Evolutionary conservation across 1,140 invertebrate genomes (phyloP), one percentile per base, ranked within the genome.

Genomic region (Pararge aegeria): DNA sequence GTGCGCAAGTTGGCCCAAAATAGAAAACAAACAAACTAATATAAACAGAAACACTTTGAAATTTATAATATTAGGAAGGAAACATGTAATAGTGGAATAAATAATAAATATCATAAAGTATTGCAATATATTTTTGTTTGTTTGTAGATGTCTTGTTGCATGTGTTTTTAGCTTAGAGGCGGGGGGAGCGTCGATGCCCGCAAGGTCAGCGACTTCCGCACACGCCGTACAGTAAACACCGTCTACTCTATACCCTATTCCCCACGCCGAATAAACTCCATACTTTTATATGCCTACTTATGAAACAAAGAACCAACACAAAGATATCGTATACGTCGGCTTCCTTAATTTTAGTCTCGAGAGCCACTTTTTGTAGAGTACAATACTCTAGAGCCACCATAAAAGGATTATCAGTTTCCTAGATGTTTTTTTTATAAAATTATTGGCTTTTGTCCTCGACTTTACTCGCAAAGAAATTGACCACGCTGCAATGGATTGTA

Each of bases 131-230:
- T 42, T 30, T 34, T 51, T 46, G 12, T n/a, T 59, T 49, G 3
- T 29, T 15, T 34, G 30, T 34, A 34, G 9, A 29, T n/a, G 4
- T n/a, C n/a, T n/a, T n/a, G n/a, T n/a, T n/a, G n/a, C n/a, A n/a
- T n/a, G n/a, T n/a, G n/a, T n/a, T n/a, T n/a, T 52, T 40, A 55
- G 44, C 50, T 54, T 55, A 61, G 56, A 70, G 72, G 60, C 66
- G 66, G 66, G 50, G 64, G 49, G 61, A 56, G 60, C 65, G 72
- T 62, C 66, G 73, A 61, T 61, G 68, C 55, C 61, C 66, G 64
- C 77, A 88, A 86, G 84, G 83, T 86, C 83, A 82, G 75, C 83
- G 81, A 86, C 83, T 83, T 73, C 65, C 68, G 55, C 49, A 55
- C 69, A 52, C 46, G 38, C 60, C 57, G 49, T 56, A 50, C 53